Percentiles rank a stretch among this genome's conserved stretches.
These are phyloP conservation scores for Limnodromus scolopaceus DNA, from an alignment of 2,797 vertebrate genomes.

Conservation along the genomic window DNA sequence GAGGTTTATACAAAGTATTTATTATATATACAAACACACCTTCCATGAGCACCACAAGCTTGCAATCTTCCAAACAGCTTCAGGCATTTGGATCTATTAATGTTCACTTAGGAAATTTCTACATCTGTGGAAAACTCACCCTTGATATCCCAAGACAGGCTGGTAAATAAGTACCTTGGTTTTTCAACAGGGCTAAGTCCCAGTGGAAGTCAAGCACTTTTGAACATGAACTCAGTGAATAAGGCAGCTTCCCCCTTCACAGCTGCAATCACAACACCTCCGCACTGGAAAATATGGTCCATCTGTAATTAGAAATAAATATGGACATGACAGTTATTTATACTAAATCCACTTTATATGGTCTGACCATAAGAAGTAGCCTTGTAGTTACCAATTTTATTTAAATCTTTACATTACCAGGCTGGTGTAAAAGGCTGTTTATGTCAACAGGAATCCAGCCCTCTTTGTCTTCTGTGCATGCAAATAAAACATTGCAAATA, in stretches of 20 bases:
- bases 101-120: neutral
- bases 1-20: neutral
- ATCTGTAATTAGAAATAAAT: neutral
- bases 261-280: neutral
- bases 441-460: neutral
- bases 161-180: neutral
- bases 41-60: neutral
- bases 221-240: neutral
- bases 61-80: neutral
- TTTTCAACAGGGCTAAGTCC: neutral
- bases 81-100: neutral
- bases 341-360: neutral
- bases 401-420: neutral
- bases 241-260: neutral
- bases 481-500: slow-evolving; percentile 18
- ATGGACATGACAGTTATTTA: neutral
- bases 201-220: neutral
- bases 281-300: neutral
- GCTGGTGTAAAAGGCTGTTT: neutral
- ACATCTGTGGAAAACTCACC: neutral
- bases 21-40: neutral
- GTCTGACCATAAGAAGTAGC: neutral
- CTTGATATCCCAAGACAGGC: neutral
- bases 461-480: neutral
- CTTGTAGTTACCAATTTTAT: neutral